A percentile compares a stretch with the other conserved stretches of the same genome.
Conservation (phyloP, 2,888 invertebrate genomes). For the Harpagoxenus sublaevis region DNA sequence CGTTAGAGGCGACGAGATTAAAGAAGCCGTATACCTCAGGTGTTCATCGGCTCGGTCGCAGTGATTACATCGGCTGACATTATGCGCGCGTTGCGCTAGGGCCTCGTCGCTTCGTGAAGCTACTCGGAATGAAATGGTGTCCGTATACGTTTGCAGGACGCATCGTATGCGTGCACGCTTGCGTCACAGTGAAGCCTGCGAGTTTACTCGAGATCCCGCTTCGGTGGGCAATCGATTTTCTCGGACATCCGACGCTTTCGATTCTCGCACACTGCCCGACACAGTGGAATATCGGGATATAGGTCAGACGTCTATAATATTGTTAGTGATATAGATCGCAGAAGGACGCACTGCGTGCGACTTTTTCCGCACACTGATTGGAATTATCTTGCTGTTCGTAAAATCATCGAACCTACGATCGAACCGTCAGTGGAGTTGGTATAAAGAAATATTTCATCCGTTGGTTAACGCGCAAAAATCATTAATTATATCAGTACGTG, state of each 20-base stretch:
- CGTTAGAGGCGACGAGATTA: conserved; percentile 81
- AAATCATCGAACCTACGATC: too few species aligned
- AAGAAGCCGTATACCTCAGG: conserved; percentile 80
- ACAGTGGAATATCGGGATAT: conserved; percentile 28
- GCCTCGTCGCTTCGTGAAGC: neutral
- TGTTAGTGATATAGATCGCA: conserved; percentile 29
- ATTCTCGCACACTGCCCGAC: conserved; percentile 26
- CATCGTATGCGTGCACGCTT: conserved; percentile 40
- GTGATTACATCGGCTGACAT: conserved; percentile 73
- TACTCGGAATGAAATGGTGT: conserved; percentile 49
- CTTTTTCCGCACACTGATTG: conserved; percentile 12
- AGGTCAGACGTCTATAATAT: conserved; percentile 47
- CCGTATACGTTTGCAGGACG: conserved; percentile 6
- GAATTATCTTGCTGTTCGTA: neutral
- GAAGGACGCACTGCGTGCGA: neutral
- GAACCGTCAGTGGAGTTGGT: neutral
- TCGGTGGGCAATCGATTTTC: conserved; percentile 48
- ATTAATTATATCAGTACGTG: neutral
- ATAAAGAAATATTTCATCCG: neutral
- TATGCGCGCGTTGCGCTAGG: conserved; percentile 7
- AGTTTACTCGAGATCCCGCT: conserved; percentile 26
- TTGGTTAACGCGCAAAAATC: neutral
- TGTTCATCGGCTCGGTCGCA: conserved; percentile 78
- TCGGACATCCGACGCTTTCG: conserved; percentile 48
- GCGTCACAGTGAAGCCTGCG: conserved; percentile 26